Percentiles rank a stretch among this genome's conserved stretches.
phyloP scores from a whole-genome alignment of 1,140 invertebrate species.

The Acromyrmex heyeri region DNA sequence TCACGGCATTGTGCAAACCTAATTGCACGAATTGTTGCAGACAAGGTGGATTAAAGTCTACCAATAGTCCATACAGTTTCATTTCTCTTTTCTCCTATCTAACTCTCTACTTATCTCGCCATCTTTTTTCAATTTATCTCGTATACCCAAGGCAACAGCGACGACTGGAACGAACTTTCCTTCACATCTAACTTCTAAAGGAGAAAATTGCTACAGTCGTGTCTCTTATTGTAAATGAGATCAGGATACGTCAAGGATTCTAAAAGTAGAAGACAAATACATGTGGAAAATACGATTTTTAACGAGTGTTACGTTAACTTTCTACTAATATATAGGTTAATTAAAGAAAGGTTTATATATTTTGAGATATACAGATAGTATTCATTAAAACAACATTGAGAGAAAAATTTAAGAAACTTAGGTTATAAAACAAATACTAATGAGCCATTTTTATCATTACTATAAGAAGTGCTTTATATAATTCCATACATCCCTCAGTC shows the following conservation, averaged over 20 bases:
- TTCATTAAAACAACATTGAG: no score
- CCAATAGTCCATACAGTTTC: slow-evolving; percentile 34
- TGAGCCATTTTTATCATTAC: no score
- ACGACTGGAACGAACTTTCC: slow-evolving; percentile 36
- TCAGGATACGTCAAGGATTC: neutral
- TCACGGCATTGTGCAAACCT: slow-evolving; percentile 10
- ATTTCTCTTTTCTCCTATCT: slow-evolving; percentile 23
- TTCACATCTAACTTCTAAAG: neutral
- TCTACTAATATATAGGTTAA: neutral
- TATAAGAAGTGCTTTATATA: no score
- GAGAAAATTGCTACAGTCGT: slow-evolving; percentile 46
- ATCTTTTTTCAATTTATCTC: slow-evolving; percentile 41
- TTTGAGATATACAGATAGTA: no score
- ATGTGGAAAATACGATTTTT: neutral
- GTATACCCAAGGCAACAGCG: neutral
- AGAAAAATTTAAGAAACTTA: no score
- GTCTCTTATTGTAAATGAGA: neutral
- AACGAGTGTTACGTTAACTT: neutral
- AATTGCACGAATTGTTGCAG: slow-evolving; percentile 62
- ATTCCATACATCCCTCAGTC: no score
- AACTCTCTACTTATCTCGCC: neutral
- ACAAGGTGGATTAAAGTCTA: slow-evolving; percentile 46
- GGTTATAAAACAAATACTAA: no score
- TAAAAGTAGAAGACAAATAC: neutral
- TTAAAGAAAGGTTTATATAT: no score